These are phyloP conservation scores for Monochamus saltuarius DNA, from an alignment of 1,140 invertebrate genomes.

Conservation along the genomic window DNA sequence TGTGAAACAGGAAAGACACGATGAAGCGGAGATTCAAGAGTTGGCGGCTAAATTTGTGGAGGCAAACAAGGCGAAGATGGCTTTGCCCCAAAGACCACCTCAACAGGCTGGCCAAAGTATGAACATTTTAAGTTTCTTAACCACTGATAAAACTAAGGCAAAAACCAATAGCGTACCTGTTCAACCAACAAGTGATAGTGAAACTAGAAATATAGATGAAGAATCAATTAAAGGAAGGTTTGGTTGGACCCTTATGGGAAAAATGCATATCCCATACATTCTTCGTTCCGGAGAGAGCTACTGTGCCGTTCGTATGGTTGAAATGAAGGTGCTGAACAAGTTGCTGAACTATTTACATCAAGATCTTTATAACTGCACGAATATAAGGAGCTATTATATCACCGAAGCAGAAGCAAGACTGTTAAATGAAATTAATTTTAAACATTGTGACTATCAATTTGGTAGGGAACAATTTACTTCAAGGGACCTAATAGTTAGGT, in stretches of 20 bases:
- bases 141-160: conserved; percentile 32
- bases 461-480: conserved; percentile 85
- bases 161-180: conserved; percentile 24
- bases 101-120: conserved; percentile 46
- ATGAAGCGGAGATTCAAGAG: conserved; percentile 83
- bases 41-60: conserved; percentile 84
- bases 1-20: conserved; percentile 79
- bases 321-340: conserved; percentile 83
- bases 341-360: conserved; percentile 79
- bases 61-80: conserved; percentile 75
- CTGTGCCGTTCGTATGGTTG: conserved; percentile 88
- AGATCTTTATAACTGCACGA: conserved; percentile 84
- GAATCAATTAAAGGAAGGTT: conserved; percentile 82
- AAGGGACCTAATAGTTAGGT: conserved; percentile 85
- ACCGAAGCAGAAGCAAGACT: conserved; percentile 86
- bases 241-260: conserved; percentile 85
- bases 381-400: conserved; percentile 90
- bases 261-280: conserved; percentile 85
- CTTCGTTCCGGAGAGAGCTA: conserved; percentile 81
- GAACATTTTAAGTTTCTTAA: conserved; percentile 45
- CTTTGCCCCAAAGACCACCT: conserved; percentile 51
- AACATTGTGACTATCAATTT: conserved; percentile 89
- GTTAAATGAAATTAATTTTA: conserved; percentile 90
- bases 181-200: conserved; percentile 18
- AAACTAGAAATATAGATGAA: conserved; percentile 61